These are phyloP conservation scores for Scolopax rusticola DNA, from an alignment of 2,797 vertebrate genomes.

Conservation along the genomic window DNA sequence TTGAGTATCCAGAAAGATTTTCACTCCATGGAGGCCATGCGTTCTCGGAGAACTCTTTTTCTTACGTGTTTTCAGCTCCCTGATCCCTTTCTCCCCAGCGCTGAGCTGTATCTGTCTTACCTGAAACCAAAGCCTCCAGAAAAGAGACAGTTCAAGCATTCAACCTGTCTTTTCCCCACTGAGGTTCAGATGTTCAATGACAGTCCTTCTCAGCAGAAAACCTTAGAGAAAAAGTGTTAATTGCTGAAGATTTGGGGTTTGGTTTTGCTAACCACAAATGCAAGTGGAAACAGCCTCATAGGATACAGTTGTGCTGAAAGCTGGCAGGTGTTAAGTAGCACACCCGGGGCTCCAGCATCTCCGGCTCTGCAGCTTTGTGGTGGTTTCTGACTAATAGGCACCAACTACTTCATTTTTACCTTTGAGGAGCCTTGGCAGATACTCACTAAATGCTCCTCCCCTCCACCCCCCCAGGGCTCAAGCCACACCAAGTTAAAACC, in stretches of 20 bases:
- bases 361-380: slow-evolving; percentile 23
- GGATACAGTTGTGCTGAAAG: slow-evolving; percentile 29
- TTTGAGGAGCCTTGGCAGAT: slow-evolving; percentile 55
- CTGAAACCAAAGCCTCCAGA: neutral
- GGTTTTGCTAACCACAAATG: slow-evolving; percentile 54
- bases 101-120: neutral
- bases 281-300: slow-evolving; percentile 50
- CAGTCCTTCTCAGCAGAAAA: neutral
- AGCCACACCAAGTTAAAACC: neutral
- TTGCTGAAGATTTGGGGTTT: slow-evolving; percentile 33
- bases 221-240: neutral
- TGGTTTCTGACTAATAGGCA: slow-evolving; percentile 67
- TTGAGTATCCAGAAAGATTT: neutral
- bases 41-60: neutral
- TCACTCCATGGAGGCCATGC: neutral
- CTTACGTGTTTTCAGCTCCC: neutral
- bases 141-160: neutral
- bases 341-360: slow-evolving; percentile 23
- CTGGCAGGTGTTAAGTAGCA: slow-evolving; percentile 67
- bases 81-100: neutral
- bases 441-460: neutral
- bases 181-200: rapidly evolving
- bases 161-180: neutral
- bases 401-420: slow-evolving; percentile 22
- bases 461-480: neutral